Evolutionary conservation across 2,797 vertebrate genomes (phyloP).

Genomic region (Vultur gryphus): DNA sequence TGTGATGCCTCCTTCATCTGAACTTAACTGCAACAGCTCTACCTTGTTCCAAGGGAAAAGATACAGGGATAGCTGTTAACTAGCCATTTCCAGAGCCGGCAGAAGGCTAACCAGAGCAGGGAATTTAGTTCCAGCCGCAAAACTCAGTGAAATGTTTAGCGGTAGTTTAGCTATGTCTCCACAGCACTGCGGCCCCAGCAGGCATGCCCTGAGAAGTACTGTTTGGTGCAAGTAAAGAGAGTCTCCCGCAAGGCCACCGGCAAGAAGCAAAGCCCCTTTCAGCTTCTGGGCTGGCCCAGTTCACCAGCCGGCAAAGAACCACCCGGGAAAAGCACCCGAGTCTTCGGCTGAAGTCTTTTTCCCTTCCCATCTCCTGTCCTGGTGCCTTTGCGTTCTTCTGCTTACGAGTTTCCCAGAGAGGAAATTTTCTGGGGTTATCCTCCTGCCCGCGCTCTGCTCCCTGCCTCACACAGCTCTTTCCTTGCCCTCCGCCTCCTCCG

Average conservation of each 20-base stretch:
- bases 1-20: fast-evolving
- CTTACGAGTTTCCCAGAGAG: neutral
- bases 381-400: neutral
- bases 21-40: neutral
- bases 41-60: neutral
- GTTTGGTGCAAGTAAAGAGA: neutral
- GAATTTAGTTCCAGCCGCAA: neutral
- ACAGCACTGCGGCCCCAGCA: fast-evolving
- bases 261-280: neutral
- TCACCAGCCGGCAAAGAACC: neutral
- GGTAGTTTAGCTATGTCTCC: fast-evolving
- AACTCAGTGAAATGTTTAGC: fast-evolving
- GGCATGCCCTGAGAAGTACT: neutral
- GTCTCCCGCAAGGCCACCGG: neutral
- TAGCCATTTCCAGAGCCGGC: neutral
- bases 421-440: neutral
- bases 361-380: neutral
- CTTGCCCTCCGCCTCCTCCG: neutral
- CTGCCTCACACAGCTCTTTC: neutral
- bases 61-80: neutral
- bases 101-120: neutral
- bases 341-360: neutral
- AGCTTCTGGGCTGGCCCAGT: neutral
- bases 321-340: neutral
- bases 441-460: neutral